Conservation (phyloP, 2,888 invertebrate species). For the Mythimna ferrago region DNA sequence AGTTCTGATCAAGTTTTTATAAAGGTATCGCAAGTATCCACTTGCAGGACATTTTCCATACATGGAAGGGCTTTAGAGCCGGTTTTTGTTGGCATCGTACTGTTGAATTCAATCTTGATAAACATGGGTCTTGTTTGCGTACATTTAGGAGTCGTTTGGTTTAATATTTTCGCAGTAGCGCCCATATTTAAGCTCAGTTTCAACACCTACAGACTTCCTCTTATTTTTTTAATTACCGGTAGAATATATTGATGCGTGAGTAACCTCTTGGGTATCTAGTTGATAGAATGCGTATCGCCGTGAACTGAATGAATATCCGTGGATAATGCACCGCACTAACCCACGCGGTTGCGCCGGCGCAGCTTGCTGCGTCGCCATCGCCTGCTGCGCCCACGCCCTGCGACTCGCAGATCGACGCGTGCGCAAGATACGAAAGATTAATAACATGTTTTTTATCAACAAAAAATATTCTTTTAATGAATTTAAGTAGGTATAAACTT, state of each 20-base stretch:
- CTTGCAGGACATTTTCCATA: conserved; percentile 82
- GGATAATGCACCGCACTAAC: conserved; percentile 59
- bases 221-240: conserved; percentile 10
- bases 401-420: conserved; percentile 55
- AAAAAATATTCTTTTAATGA: conserved; percentile 24
- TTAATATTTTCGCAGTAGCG: conserved; percentile 65
- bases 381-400: conserved; percentile 62
- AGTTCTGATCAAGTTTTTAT: conserved; percentile 85
- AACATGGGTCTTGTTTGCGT: conserved; percentile 80
- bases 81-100: conserved; percentile 83
- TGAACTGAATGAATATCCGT: conserved; percentile 44
- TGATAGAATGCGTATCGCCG: conserved; percentile 53
- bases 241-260: conserved; percentile 31
- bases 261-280: conserved; percentile 43
- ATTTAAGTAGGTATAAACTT: background rate
- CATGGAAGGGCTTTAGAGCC: conserved; percentile 76
- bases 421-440: conserved; percentile 58
- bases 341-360: conserved; percentile 51
- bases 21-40: conserved; percentile 82
- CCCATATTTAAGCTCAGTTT: conserved; percentile 61
- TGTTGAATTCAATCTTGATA: conserved; percentile 85
- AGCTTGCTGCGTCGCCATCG: conserved; percentile 59
- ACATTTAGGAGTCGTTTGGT: conserved; percentile 72
- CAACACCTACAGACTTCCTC: conserved; percentile 50
- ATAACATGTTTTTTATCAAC: conserved; percentile 30